Evolutionary conservation across 2,888 invertebrate species (phyloP).

Genomic region (Mesorhabditis belari): DNA sequence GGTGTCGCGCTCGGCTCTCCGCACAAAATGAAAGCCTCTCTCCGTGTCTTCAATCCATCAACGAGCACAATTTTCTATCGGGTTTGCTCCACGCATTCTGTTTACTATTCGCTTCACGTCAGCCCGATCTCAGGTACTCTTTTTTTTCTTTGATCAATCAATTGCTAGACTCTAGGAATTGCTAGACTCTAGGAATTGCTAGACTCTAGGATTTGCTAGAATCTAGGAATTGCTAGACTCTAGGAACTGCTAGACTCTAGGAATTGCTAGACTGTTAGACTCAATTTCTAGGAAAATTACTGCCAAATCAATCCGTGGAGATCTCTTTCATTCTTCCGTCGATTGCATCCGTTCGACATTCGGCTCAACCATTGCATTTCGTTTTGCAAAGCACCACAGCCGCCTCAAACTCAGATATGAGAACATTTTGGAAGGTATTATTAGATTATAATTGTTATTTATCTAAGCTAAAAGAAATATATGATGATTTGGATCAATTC

Average conservation of each 20-base stretch:
- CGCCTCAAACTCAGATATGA: background rate
- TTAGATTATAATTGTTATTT: no score
- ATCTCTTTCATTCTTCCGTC: background rate
- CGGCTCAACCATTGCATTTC: background rate
- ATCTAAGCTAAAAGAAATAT: no score
- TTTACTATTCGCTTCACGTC: background rate
- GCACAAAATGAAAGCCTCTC: background rate
- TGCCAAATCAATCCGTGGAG: background rate
- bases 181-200: no score
- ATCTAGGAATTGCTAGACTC: no score
- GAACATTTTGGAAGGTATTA: background rate
- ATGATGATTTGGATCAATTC: no score
- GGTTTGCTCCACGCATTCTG: background rate
- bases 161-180: no score
- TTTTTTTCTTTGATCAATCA: no score
- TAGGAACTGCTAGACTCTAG: no score
- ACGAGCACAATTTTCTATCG: background rate
- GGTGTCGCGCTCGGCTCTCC: background rate
- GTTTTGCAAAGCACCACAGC: background rate
- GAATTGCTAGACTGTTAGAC: background rate
- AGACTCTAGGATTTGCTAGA: no score
- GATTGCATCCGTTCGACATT: background rate
- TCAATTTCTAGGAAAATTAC: background rate
- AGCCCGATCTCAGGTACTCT: background rate
- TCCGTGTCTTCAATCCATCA: background rate